Percentiles rank a stretch among this genome's conserved stretches.
Conservation (phyloP, 2,888 invertebrate genomes). For the Conistra vaccinii region DNA sequence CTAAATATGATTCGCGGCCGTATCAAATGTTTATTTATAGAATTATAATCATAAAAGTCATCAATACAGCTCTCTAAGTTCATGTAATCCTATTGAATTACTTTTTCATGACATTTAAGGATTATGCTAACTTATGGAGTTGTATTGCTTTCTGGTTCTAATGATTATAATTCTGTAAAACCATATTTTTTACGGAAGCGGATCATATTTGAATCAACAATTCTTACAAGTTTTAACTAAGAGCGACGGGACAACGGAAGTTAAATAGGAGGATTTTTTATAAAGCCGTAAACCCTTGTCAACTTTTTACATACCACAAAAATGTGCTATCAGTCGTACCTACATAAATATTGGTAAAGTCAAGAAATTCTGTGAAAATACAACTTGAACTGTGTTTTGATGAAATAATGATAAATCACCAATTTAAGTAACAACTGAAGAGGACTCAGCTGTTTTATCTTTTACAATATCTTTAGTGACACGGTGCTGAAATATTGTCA, state of each 20-base stretch:
- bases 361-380: conserved; percentile 17
- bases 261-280: background rate
- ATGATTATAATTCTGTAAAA: too few species aligned
- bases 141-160: too few species aligned
- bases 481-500: background rate
- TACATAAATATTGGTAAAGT: background rate
- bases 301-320: background rate
- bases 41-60: too few species aligned
- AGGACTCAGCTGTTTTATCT: conserved; percentile 39
- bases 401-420: conserved; percentile 46
- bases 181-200: too few species aligned
- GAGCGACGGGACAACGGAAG: too few species aligned
- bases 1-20: too few species aligned
- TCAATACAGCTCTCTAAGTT: too few species aligned
- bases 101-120: too few species aligned
- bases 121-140: too few species aligned
- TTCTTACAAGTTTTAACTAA: background rate
- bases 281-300: background rate
- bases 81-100: too few species aligned
- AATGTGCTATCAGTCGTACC: conserved; percentile 10
- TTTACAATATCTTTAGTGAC: conserved; percentile 2
- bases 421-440: conserved; percentile 29
- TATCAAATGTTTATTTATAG: too few species aligned
- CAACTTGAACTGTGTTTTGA: conserved; percentile 8
- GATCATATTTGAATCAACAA: too few species aligned